A percentile compares a stretch with the other conserved stretches of the same genome.
Conservation (phyloP, 2,797 vertebrate genomes). For the Sphaeramia orbicularis region DNA sequence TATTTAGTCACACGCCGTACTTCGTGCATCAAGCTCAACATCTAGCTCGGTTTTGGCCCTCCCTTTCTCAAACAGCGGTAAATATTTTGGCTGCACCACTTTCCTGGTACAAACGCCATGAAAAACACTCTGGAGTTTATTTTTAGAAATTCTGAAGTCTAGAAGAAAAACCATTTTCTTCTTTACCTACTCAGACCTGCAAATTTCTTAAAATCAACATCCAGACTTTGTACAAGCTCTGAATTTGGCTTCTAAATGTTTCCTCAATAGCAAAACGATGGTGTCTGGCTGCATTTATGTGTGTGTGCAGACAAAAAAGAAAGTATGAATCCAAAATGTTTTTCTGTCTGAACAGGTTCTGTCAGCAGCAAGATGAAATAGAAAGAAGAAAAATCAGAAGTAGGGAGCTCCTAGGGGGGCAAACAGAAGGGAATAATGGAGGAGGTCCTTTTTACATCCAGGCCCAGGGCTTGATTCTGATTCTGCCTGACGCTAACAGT, state of each 20-base stretch:
- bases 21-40: too few relatives aligned
- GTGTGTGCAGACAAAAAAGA: slow-evolving; percentile 9
- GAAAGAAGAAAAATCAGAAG: slow-evolving; percentile 28
- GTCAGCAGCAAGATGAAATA: slow-evolving; percentile 51
- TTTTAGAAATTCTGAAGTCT: too few relatives aligned
- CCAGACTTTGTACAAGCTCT: too few relatives aligned
- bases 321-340: slow-evolving; percentile 34
- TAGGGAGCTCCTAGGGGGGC: slow-evolving; percentile 13
- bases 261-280: slow-evolving; percentile 19
- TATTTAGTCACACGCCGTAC: too few relatives aligned
- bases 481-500: slow-evolving; percentile 64
- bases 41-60: too few relatives aligned
- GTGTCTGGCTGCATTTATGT: background rate
- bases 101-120: too few relatives aligned
- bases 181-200: too few relatives aligned
- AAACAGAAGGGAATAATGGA: slow-evolving; percentile 37
- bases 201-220: too few relatives aligned
- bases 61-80: too few relatives aligned
- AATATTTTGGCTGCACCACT: too few relatives aligned
- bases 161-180: too few relatives aligned
- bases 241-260: slow-evolving; percentile 38
- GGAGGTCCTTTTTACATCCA: slow-evolving; percentile 49
- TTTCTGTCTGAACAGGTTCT: slow-evolving; percentile 45
- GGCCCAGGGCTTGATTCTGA: slow-evolving; percentile 51
- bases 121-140: too few relatives aligned